Base-by-base conservation (phyloP, 1,140 invertebrate species). In the Nomia melanderi region DNA sequence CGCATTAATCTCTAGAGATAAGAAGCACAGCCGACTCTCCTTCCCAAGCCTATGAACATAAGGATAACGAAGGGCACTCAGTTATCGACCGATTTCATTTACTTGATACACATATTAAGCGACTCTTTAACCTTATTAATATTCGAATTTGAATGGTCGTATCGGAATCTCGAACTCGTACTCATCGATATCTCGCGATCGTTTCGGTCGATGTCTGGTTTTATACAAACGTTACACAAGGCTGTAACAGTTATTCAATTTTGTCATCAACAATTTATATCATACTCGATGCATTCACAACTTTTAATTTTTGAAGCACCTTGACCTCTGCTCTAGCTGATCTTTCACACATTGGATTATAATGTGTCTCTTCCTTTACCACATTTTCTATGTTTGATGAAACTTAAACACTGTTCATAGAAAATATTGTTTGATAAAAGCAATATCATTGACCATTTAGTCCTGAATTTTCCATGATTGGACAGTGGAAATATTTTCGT, bases 1-100 rank as follows among this genome's bases (percentile, higher is more conserved):
- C 23, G 11, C 23, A 6, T 12, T 65, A 66, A 66, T 75, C 27
- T 33, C 23, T 9, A 8, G 3, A 2, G 63, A 75, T 66, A 75
- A 29, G 14, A 31, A 66, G 12, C 36, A 17, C 23, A n/a, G 14
- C 11, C 11, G 14, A 27, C 6, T 25, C 4, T 57, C 23, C 14
- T 47, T 57, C 14, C 6, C 2, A 9, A 47, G n/a, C 1, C 5
- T 17, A 31, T 2, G 8, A 27, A 25, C 6, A 17, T 23, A 1
- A 50, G 9, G 29, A 3, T 33, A 66, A 36, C 6, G 4, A 14
- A n/a, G 14, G 2, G 1, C 14, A 17, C 36, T 27, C 33, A 47
- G 33, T 25, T 5, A 27, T 23, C n/a, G n/a, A 69, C 4, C 14
- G 27, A 11, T 57, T 44, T 25, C 20, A 23, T 25, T 54, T 0